Conservation (phyloP, 2,113 vertebrate genomes). For the Chascanopsetta lugubris region DNA sequence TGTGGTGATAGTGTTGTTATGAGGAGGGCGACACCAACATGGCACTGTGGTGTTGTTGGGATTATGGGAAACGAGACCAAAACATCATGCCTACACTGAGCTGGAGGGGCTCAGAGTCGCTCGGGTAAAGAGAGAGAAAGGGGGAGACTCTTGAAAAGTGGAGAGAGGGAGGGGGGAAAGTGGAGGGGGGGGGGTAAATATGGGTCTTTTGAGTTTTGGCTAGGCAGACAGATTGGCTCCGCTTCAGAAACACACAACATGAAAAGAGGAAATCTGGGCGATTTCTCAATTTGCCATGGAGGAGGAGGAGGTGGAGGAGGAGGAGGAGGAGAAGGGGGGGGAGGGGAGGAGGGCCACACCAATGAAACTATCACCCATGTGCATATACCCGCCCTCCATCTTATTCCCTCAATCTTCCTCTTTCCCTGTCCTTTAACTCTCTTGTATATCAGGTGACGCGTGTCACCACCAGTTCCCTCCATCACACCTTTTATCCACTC, state of each 20-base stretch:
- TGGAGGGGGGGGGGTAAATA: conserved; percentile 44
- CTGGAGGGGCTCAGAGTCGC: conserved; percentile 40
- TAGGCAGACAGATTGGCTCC: conserved; percentile 65
- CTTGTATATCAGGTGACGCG: conserved; percentile 8
- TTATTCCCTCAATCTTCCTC: conserved; percentile 37
- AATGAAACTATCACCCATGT: conserved; percentile 61
- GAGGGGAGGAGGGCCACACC: conserved; percentile 50
- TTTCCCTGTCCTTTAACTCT: conserved; percentile 20
- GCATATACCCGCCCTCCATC: conserved; percentile 9
- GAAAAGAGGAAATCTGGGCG: conserved; percentile 65
- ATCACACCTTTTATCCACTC: conserved; percentile 36
- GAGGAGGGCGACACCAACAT: not conserved
- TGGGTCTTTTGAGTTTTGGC: conserved; percentile 62
- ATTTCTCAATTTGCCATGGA: conserved; percentile 65
- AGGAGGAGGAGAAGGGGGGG: too few species aligned
- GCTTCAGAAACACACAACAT: conserved; percentile 64
- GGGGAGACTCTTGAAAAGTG: conserved; percentile 23
- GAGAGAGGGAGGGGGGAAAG: conserved; percentile 12
- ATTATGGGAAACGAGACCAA: conserved; percentile 35
- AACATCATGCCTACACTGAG: conserved; percentile 19
- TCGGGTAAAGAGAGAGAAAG: conserved; percentile 29
- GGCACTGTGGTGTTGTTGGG: conserved; percentile 12
- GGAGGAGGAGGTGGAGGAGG: too few species aligned
- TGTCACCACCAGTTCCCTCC: conserved; percentile 9
- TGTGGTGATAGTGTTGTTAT: conserved; percentile 1